Percentiles rank a stretch among this genome's conserved stretches.
These are phyloP conservation scores for Araneus ventricosus DNA, from an alignment of 1,140 invertebrate genomes.

Conservation along the genomic window DNA sequence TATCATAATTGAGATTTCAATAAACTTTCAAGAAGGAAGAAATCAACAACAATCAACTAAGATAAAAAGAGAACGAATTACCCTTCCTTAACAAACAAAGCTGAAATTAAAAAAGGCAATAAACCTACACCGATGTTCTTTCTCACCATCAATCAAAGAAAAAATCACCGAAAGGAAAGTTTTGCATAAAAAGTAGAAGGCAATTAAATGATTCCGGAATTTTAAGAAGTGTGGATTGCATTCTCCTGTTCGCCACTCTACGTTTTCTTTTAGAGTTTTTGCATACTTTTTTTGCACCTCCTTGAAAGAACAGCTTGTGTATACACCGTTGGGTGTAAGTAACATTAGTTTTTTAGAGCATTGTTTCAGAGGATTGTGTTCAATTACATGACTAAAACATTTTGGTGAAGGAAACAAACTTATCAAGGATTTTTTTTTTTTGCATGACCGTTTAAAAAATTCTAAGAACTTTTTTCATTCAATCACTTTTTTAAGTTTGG, in stretches of 20 bases:
- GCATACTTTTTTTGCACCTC: background rate
- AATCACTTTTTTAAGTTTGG: background rate
- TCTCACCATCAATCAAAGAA: background rate
- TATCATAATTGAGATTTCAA: no score
- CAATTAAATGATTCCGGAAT: slow-evolving; percentile 47
- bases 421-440: background rate
- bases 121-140: background rate
- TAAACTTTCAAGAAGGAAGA: no score
- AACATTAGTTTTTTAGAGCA: slow-evolving; percentile 43
- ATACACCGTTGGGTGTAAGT: slow-evolving; percentile 36
- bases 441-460: background rate
- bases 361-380: slow-evolving; percentile 61
- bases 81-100: no score
- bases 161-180: background rate
- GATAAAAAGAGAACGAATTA: no score
- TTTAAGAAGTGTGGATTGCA: slow-evolving; percentile 50
- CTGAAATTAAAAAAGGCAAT: background rate
- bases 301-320: slow-evolving; percentile 42
- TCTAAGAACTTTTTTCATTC: slow-evolving; percentile 31
- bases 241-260: slow-evolving; percentile 50
- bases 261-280: slow-evolving; percentile 42
- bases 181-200: background rate
- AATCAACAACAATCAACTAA: no score
- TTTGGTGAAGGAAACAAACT: background rate
- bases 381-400: slow-evolving; percentile 47